Percentiles rank a stretch among this genome's conserved stretches.
Evolutionary conservation across 2,113 vertebrate genomes (phyloP).

Genomic region (Neomonachus schauinslandi): DNA sequence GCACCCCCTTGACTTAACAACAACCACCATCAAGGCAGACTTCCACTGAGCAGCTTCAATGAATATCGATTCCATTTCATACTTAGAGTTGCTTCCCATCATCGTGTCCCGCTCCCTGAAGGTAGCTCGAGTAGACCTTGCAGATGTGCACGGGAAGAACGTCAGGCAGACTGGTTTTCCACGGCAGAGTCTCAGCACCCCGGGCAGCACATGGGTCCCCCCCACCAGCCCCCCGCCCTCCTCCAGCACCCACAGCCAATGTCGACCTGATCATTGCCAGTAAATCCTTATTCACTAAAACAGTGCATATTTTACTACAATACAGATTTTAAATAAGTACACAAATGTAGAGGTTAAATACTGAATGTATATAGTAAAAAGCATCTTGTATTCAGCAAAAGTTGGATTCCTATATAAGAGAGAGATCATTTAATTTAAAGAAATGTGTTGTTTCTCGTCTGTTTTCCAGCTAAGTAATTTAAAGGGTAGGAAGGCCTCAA

Average conservation of each 20-base stretch:
- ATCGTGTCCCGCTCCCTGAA: constrained; percentile 62
- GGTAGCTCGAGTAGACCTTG: constrained; percentile 82
- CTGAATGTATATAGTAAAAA: constrained; percentile 89
- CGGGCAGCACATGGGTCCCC: constrained; percentile 67
- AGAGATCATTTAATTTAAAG: constrained; percentile 89
- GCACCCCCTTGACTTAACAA: neutral
- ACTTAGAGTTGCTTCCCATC: constrained; percentile 82
- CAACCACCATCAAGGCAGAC: constrained; percentile 71
- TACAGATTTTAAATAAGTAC: constrained; percentile 90
- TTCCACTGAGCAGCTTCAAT: constrained; percentile 77
- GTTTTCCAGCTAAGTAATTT: constrained; percentile 83
- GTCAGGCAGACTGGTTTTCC: constrained; percentile 77
- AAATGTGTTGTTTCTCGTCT: constrained; percentile 85
- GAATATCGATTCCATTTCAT: constrained; percentile 77
- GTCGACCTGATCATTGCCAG: constrained; percentile 83
- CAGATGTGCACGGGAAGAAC: constrained; percentile 59
- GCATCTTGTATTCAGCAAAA: constrained; percentile 87
- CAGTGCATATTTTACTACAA: constrained; percentile 90
- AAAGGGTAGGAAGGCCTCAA: constrained; percentile 78
- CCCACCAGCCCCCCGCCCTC: constrained; percentile 72
- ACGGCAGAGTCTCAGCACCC: constrained; percentile 63
- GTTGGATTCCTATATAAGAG: constrained; percentile 90
- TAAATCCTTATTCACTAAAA: constrained; percentile 84
- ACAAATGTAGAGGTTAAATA: constrained; percentile 88
- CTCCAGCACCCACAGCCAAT: constrained; percentile 75